A percentile compares a stretch with the other conserved stretches of the same genome.
These are phyloP conservation scores for Megaptera novaeangliae DNA, from an alignment of 2,113 vertebrate genomes.

Conservation along the genomic window DNA sequence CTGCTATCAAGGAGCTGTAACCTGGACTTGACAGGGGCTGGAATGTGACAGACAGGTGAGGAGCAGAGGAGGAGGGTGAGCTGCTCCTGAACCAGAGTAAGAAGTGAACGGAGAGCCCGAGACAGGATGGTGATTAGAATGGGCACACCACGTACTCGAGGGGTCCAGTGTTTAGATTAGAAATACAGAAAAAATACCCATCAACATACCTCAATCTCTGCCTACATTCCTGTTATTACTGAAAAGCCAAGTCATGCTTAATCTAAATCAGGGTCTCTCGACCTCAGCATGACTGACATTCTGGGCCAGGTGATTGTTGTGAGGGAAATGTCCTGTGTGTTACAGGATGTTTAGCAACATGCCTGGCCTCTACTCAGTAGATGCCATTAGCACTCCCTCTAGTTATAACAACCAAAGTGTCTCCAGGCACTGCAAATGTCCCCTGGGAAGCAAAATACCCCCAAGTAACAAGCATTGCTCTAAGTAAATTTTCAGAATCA, in stretches of 20 bases:
- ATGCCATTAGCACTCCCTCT: neutral
- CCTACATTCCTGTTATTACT: neutral
- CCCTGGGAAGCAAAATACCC: neutral
- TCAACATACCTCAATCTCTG: neutral
- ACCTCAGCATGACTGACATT: neutral
- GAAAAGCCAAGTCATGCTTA: neutral
- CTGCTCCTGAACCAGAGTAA: neutral
- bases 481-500: conserved; percentile 22
- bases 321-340: neutral
- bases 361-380: neutral
- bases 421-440: neutral
- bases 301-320: neutral
- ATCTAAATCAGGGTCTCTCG: neutral
- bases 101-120: neutral
- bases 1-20: neutral
- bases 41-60: neutral
- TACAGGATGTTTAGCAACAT: neutral
- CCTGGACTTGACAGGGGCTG: neutral
- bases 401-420: neutral
- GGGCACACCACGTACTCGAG: neutral
- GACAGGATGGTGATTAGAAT: neutral
- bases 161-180: neutral
- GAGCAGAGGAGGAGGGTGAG: neutral
- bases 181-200: neutral
- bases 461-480: neutral